Evolutionary conservation across 2,888 invertebrate genomes (phyloP).

Genomic region (Noctua pronuba): DNA sequence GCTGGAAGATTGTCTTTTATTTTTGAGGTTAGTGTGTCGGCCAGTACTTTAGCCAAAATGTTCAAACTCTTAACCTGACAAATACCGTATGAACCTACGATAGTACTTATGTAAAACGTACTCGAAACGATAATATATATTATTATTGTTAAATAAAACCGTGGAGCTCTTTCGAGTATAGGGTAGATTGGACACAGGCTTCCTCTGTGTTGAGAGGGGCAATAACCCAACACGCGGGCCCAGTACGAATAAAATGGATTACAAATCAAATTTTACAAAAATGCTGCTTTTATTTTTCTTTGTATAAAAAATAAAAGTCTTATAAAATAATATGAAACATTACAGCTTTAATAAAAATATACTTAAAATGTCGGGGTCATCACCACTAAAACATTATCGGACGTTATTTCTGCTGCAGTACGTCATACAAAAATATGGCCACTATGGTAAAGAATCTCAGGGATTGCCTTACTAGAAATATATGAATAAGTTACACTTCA

Average conservation of each 20-base stretch:
- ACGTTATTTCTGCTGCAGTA: neutral
- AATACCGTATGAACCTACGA: neutral
- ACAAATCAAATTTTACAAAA: neutral
- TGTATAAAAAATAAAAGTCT: no score
- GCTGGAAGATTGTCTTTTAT: conserved; percentile 15
- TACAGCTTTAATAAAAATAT: neutral
- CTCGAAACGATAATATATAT: neutral
- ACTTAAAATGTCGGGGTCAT: no score
- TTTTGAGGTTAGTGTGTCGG: neutral
- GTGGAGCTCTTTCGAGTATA: neutral
- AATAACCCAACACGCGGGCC: neutral
- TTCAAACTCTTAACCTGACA: neutral
- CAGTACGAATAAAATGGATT: neutral
- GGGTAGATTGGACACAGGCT: neutral
- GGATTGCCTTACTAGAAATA: neutral
- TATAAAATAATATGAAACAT: neutral
- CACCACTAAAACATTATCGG: no score
- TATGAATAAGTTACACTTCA: neutral
- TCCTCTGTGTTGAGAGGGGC: neutral
- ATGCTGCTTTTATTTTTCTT: no score
- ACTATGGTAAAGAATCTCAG: neutral
- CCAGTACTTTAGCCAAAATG: neutral
- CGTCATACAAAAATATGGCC: neutral
- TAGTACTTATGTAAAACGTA: neutral
- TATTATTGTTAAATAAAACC: neutral